These are phyloP conservation scores for Aphelenchoides fujianensis DNA, from an alignment of 1,140 invertebrate species.

Conservation along the genomic window DNA sequence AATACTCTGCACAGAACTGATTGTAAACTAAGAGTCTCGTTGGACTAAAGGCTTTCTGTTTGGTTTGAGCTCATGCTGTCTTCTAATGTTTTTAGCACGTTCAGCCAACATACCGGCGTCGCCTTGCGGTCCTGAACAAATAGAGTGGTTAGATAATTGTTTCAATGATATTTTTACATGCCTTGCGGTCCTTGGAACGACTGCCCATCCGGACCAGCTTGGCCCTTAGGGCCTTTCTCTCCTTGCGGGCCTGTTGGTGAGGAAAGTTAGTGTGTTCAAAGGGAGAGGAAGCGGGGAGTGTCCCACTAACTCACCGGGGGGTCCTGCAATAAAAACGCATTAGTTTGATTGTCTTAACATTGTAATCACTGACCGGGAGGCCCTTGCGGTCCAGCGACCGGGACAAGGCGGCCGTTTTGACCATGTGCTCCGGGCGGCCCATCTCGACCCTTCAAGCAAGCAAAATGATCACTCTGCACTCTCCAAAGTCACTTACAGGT, in stretches of 20 bases:
- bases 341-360: not conserved
- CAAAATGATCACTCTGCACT: not conserved
- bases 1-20: no score
- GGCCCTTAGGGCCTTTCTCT: slow-evolving; percentile 50
- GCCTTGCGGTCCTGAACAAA: no score
- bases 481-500: slow-evolving; percentile 46
- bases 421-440: slow-evolving; percentile 61
- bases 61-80: no score
- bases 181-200: slow-evolving; percentile 55
- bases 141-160: no score
- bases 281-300: not conserved
- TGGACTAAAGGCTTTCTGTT: no score
- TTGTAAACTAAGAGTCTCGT: no score
- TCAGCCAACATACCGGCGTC: no score
- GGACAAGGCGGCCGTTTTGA: slow-evolving; percentile 56
- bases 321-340: slow-evolving; percentile 17
- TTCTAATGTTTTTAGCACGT: no score
- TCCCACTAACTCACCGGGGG: slow-evolving; percentile 9
- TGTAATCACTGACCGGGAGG: slow-evolving; percentile 30
- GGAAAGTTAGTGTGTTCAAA: not conserved
- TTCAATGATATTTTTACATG: no score
- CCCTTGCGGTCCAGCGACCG: slow-evolving; percentile 60
- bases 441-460: no score
- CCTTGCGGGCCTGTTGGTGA: slow-evolving; percentile 33
- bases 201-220: slow-evolving; percentile 59